A percentile compares a stretch with the other conserved stretches of the same genome.
phyloP scores from a whole-genome alignment of 2,797 vertebrate genomes.

The Melanotaenia parkinsoni region DNA sequence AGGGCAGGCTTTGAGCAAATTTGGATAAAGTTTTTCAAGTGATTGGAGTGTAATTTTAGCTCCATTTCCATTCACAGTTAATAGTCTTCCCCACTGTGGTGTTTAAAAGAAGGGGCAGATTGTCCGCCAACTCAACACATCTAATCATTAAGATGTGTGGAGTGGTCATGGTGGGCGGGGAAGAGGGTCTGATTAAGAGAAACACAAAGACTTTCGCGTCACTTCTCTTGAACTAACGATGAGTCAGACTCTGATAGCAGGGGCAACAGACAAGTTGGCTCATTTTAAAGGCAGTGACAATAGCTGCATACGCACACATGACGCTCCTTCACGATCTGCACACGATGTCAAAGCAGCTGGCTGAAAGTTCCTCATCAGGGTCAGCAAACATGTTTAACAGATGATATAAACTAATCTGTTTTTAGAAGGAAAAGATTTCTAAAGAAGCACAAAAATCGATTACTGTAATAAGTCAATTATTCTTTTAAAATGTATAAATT shows the following conservation, averaged over 20 bases:
- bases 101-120: slow-evolving; percentile 13
- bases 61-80: slow-evolving; percentile 10
- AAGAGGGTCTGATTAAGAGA: slow-evolving; percentile 31
- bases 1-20: background rate
- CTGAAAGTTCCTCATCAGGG: slow-evolving; percentile 17
- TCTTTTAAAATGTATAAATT: no score
- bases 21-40: background rate
- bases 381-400: slow-evolving; percentile 4
- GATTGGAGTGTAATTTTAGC: slow-evolving; percentile 16
- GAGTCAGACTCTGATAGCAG: slow-evolving; percentile 47
- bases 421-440: no score
- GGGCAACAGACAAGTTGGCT: slow-evolving; percentile 22
- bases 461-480: no score
- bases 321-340: background rate
- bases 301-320: background rate
- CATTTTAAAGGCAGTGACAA: slow-evolving; percentile 21
- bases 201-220: slow-evolving; percentile 48
- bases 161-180: slow-evolving; percentile 9
- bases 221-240: slow-evolving; percentile 30
- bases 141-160: slow-evolving; percentile 45
- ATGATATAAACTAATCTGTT: background rate
- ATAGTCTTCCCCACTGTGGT: slow-evolving; percentile 1
- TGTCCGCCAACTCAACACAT: slow-evolving; percentile 11
- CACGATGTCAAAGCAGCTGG: slow-evolving; percentile 1
- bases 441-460: no score